Base-by-base conservation (phyloP, 2,113 vertebrate genomes). In the Hippolais icterina region DNA sequence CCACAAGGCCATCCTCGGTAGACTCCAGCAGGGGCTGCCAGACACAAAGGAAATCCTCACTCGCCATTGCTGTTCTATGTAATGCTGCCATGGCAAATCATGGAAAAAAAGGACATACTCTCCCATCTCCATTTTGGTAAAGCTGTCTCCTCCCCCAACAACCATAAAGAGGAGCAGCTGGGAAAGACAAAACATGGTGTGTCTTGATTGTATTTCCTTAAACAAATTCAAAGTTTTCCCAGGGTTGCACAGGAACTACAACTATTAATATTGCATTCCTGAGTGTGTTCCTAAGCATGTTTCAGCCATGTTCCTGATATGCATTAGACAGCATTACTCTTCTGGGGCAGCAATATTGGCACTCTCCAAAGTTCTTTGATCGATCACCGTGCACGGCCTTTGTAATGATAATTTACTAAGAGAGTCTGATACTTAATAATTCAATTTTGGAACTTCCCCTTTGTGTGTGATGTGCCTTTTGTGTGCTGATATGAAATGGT, bases 291-390 rank as follows among this genome's bases (percentile, higher is more conserved):
- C 53, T 53, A n/a, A 85, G 37, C 0, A 1, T 56, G 35, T 60
- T 78, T 68, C 47, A 81, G 76, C 47, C 19, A 4, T 21, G 24
- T 28, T 72, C 53, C 54, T 27, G 24, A 29, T 66, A 59, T 69
- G 78, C 42, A 89, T 77, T 44, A 79, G 68, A 91, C 74, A 53
- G 31, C 44, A 83, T 86, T 90, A 53, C 39, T 28, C 83, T 87
- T 78, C 46, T 60, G 39, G 35, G 54, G 66, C 82, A 86, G 41
- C 37, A 39, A 39, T 59, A 49, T 5, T 85, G 74, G 57, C 87
- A 75, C 28, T 69, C 83, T 96, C 69, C 44, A 78, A n/a, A 93
- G 60, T 64, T 87, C 68, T 94, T 92, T 94, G 86, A 90, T 96
- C 72, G 76, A 77, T 70, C 44, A 61, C 59, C 0, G 0, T 65